Base-by-base conservation (phyloP, 2,888 invertebrate genomes). In the Tenthredo livida region DNA sequence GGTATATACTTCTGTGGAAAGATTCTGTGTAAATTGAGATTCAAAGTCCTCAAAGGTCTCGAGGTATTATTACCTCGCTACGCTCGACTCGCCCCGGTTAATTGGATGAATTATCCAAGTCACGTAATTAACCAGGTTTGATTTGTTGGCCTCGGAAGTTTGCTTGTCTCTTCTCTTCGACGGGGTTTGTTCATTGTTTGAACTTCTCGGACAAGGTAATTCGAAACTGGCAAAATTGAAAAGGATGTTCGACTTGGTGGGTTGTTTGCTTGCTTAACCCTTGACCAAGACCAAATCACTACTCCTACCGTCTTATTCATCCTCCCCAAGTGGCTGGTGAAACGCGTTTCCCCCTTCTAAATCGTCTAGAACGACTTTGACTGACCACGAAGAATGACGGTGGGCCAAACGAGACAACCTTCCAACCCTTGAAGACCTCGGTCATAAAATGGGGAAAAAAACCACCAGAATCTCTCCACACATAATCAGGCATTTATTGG, bases 191-290 rank as follows among this genome's bases (percentile, higher is more conserved):
- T 33, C 67, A 67, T 33, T 77, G 54, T 77, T 50, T 17, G 29
- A n/a, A 50, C 4, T 77, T 54, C 33, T 77, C 21, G 29, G n/a
- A 73, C 73, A 77, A 54, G 21, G 77, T 29, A 33, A 29, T 29
- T 9, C 29, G 77, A 54, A 77, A 33, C 54, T 33, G 21, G 33
- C 10, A 61, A 80, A 61, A 80, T 80, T 80, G 61, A 61, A 80
- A 61, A 29, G 58, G 78, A 21, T 40, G 61, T 77, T 77, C 50
- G 29, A 33, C 9, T 77, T 17, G 1, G 50, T 33, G 29, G 33
- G 54, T 12, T 61, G n/a, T 40, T 61, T 61, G 80, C 80, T 80
- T 80, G 80, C 80, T 80, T 80, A 80, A 61, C 80, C 61, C 80
- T 80, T 61, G 80, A 61, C 58, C 40, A 37, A 80, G 80, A 61